Base-by-base conservation (phyloP, 2,797 vertebrate species). In the Pseudochromis fuscus region DNA sequence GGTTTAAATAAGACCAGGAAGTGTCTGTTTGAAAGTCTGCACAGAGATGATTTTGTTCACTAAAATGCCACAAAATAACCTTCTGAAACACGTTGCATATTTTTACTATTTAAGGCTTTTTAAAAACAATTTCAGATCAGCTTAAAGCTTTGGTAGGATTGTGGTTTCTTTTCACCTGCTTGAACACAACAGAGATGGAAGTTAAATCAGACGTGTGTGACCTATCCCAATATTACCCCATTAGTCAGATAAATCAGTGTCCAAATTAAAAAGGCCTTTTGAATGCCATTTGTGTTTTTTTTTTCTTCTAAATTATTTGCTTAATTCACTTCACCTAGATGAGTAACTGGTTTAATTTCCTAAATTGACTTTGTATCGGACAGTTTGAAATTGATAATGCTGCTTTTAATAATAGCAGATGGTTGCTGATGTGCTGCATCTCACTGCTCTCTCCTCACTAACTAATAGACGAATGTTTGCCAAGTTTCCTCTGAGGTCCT, bases 401-500 rank as follows among this genome's bases (percentile, higher is more conserved):
- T 21, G n/a, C 24, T 57, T 10, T 8, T 18, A 31, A 55, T 53
- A 44, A 28, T 15, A 6, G 38, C 7, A 19, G 10, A 45, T 6
- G 8, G 27, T 25, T 63, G n/a, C 16, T 24, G 6, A 18, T 10
- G 8, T 21, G 23, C n/a, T 55, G 19, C 13, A 23, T 19, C 16
- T 42, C 58, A 24, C 19, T 48, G 2, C 2, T 33, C 2, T 60
- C 57, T 58, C 23, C n/a, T 52, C 4, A 24, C 45, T 21, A 46
- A 8, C 9, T 48, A 48, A 48, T 25, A 27, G 15, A 8, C 27
- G 9, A 19, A 51, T 51, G 5, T 51, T 37, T 42, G 10, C 18
- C 6, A 69, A 6, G 2, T 57, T 65, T 77, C n/a, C 4, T 42
- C 27, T 31, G 23, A 37, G 28, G 40, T 44, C 25, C 38, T 30